A percentile compares a stretch with the other conserved stretches of the same genome.
phyloP scores from a whole-genome alignment of 2,797 vertebrate species.

The Brachyalestes nurse region DNA sequence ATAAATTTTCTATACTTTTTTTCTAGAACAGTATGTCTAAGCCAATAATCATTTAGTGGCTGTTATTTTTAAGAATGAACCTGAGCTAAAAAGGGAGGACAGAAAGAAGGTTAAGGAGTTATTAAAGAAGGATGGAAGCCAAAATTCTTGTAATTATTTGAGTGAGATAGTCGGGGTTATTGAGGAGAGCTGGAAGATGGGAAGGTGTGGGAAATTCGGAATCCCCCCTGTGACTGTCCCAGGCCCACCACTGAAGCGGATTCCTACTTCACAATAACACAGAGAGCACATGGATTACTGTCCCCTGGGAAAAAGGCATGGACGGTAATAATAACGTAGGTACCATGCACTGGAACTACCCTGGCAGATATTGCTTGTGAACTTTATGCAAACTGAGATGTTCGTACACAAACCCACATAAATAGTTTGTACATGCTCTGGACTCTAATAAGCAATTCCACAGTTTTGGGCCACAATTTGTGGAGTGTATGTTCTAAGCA shows the following conservation, averaged over 20 bases:
- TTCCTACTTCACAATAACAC: conserved; percentile 60
- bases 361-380: background rate
- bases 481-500: conserved; percentile 7
- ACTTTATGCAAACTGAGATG: background rate
- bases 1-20: too few relatives aligned
- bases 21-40: too few relatives aligned
- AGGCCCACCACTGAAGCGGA: conserved; percentile 71
- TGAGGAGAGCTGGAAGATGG: conserved; percentile 69
- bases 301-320: conserved; percentile 71
- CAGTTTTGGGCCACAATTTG: background rate
- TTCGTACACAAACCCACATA: background rate
- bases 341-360: conserved; percentile 22
- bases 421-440: background rate
- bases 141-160: background rate
- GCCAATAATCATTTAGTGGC: too few relatives aligned
- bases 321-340: conserved; percentile 53
- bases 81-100: background rate
- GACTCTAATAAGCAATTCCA: background rate
- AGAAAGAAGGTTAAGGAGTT: background rate
- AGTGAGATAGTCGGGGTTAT: conserved; percentile 59
- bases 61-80: too few relatives aligned
- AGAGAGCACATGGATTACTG: conserved; percentile 69
- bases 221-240: conserved; percentile 69
- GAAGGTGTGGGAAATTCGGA: conserved; percentile 77
- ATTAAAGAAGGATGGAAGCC: background rate